Percentiles rank a stretch among this genome's conserved stretches.
Conservation (phyloP, 2,888 invertebrate genomes). For the Bimastos eiseni region DNA sequence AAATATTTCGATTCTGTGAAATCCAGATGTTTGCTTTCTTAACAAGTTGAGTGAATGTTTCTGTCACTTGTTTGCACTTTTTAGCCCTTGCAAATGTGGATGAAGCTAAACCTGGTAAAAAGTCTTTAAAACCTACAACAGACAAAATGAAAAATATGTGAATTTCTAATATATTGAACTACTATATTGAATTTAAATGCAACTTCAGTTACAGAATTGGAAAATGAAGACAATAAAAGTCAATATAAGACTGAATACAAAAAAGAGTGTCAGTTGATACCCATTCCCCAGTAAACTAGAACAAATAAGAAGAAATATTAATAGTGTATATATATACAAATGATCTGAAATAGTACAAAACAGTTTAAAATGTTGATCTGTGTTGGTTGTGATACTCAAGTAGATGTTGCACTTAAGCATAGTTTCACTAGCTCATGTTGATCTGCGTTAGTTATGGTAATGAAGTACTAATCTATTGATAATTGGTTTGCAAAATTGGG, state of each 20-base stretch:
- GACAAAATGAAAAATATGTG: background rate
- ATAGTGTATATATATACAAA: background rate
- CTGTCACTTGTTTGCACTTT: background rate
- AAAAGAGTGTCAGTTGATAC: background rate
- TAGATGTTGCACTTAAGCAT: too few relatives aligned
- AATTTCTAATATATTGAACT: background rate
- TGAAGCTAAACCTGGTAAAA: background rate
- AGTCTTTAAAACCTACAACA: constrained; percentile 20
- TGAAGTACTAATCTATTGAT: too few relatives aligned
- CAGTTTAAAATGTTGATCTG: too few relatives aligned
- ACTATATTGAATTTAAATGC: background rate
- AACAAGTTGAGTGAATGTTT: background rate
- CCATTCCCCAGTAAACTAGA: background rate
- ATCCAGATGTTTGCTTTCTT: constrained; percentile 14
- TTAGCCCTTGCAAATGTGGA: background rate
- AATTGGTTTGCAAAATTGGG: too few relatives aligned
- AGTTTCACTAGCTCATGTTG: too few relatives aligned
- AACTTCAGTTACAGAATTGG: background rate
- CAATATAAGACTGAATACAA: background rate
- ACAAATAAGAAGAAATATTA: background rate
- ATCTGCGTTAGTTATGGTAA: too few relatives aligned
- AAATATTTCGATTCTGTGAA: constrained; percentile 1
- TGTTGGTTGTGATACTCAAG: too few relatives aligned
- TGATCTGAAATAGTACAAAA: background rate
- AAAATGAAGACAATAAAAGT: background rate